These are phyloP conservation scores for Paralichthys olivaceus DNA, from an alignment of 2,113 vertebrate species.

Conservation along the genomic window DNA sequence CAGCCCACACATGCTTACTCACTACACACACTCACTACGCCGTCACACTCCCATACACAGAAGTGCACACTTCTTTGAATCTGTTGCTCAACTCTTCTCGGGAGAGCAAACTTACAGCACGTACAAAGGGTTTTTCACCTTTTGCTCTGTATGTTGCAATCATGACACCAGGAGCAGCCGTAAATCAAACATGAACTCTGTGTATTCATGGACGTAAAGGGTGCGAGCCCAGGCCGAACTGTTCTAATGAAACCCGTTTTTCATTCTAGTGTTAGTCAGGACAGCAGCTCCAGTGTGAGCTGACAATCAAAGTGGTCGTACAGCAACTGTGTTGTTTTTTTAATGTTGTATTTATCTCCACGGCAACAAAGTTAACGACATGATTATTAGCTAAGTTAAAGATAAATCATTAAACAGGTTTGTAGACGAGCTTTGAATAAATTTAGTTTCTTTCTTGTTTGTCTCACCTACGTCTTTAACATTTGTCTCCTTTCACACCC, in stretches of 20 bases:
- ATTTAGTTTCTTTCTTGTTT: too few relatives aligned
- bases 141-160: neutral
- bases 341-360: slow-evolving; percentile 17
- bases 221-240: neutral
- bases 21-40: slow-evolving; percentile 2
- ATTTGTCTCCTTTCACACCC: too few relatives aligned
- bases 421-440: too few relatives aligned
- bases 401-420: too few relatives aligned
- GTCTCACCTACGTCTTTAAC: too few relatives aligned
- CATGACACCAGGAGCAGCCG: neutral
- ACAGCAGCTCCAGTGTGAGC: neutral
- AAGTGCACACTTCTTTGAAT: slow-evolving; percentile 1
- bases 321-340: neutral
- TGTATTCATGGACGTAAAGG: neutral
- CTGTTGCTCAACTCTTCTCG: slow-evolving; percentile 41
- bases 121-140: neutral
- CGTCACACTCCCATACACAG: neutral
- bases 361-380: neutral
- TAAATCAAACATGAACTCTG: neutral
- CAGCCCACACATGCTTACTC: slow-evolving; percentile 40
- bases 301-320: neutral
- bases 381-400: neutral
- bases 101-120: slow-evolving; percentile 4
- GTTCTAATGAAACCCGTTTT: slow-evolving; percentile 35
- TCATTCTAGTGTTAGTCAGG: slow-evolving; percentile 24